Conservation (phyloP, 2,797 vertebrate genomes). For the Morelia viridis region DNA sequence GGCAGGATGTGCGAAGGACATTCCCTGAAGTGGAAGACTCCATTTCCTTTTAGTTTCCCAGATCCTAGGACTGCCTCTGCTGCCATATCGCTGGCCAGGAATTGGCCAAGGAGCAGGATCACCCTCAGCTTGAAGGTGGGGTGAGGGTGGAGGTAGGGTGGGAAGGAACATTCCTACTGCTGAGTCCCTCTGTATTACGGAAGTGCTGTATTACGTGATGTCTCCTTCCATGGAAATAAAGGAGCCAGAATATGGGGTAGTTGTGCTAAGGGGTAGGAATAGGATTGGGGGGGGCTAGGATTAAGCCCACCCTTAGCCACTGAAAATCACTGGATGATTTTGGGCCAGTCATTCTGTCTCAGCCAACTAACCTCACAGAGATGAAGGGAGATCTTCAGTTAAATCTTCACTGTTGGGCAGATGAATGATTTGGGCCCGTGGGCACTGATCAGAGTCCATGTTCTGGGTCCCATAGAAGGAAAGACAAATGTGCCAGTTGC, state of each 20-base stretch:
- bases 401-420: not conserved
- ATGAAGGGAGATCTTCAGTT: not conserved
- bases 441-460: not conserved
- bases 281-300: not conserved
- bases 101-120: not conserved
- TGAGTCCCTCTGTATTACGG: not conserved
- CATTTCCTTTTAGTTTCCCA: no score
- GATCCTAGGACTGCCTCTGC: not conserved
- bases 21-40: not conserved
- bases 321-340: not conserved
- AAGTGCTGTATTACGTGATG: no score
- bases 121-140: not conserved
- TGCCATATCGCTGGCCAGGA: not conserved
- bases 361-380: not conserved
- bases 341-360: not conserved
- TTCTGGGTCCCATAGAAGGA: not conserved
- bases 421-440: not conserved
- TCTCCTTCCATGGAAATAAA: not conserved
- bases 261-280: not conserved
- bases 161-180: not conserved
- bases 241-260: not conserved
- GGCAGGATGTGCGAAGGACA: not conserved
- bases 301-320: not conserved
- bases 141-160: not conserved
- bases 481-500: not conserved